phyloP scores from a whole-genome alignment of 2,113 vertebrate genomes.

The Malurus alboscapulatus region DNA sequence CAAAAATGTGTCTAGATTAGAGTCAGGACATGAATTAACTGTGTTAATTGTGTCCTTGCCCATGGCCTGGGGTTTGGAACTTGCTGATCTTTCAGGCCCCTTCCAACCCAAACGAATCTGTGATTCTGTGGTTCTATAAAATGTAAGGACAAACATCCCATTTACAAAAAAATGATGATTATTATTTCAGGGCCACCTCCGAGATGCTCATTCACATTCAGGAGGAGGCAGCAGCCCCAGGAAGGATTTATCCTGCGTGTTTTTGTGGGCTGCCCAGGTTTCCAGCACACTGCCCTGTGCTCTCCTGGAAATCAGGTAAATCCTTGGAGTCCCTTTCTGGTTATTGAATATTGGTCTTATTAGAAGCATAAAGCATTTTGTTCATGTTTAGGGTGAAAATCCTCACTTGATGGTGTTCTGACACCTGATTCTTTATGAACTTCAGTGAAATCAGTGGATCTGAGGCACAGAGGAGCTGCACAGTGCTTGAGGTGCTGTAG shows the following conservation, averaged over 20 bases:
- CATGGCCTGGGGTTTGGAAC: rapidly evolving
- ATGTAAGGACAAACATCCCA: not conserved
- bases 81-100: not conserved
- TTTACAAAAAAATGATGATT: rapidly evolving
- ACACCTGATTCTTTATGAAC: not conserved
- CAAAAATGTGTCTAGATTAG: rapidly evolving
- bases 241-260: not conserved
- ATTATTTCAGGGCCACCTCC: not conserved
- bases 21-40: not conserved
- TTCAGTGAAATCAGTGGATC: not conserved
- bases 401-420: not conserved
- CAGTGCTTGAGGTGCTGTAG: not conserved
- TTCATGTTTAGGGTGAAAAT: not conserved
- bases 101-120: not conserved
- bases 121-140: not conserved
- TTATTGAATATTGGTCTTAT: not conserved
- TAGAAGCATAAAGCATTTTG: not conserved
- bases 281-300: rapidly evolving
- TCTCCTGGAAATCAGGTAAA: not conserved
- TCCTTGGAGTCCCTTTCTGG: not conserved
- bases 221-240: not conserved
- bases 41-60: not conserved
- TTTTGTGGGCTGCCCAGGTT: not conserved
- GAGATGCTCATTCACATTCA: not conserved
- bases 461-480: not conserved